Evolutionary conservation across 2,797 vertebrate species (phyloP).

Genomic region (Pseudochirops corinnae): DNA sequence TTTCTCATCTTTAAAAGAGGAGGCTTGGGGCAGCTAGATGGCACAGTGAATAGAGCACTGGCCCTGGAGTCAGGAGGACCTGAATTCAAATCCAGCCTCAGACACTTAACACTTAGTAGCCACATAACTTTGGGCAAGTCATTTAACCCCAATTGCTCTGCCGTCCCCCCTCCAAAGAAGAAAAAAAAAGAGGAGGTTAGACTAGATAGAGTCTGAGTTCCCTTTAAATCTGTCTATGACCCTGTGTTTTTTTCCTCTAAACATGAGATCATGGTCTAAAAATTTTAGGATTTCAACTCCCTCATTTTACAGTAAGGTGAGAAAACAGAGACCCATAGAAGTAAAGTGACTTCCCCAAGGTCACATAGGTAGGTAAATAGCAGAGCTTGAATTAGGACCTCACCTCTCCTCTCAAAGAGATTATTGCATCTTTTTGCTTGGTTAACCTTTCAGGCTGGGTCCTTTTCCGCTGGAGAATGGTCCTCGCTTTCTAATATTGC

Average conservation of each 20-base stretch:
- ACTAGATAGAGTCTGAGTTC: not conserved
- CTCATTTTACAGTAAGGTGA: not conserved
- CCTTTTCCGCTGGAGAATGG: not conserved
- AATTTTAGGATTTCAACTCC: not conserved
- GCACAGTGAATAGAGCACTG: too few relatives aligned
- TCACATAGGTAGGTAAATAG: not conserved
- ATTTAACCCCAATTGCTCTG: not conserved
- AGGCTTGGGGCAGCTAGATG: too few relatives aligned
- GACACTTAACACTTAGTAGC: too few relatives aligned
- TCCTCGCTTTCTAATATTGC: not conserved
- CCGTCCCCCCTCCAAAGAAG: too few relatives aligned
- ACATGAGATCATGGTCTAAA: not conserved
- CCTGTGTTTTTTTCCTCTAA: not conserved
- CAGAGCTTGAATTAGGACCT: not conserved
- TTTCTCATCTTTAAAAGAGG: too few relatives aligned
- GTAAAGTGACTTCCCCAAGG: not conserved
- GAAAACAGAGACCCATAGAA: not conserved
- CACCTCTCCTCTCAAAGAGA: not conserved
- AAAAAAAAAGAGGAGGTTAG: not conserved
- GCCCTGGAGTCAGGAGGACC: too few relatives aligned
- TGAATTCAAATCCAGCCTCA: too few relatives aligned
- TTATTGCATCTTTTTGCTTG: not conserved
- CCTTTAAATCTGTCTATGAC: not conserved
- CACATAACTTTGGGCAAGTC: too few relatives aligned
- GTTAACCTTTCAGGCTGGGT: not conserved